Evolutionary conservation across 2,797 vertebrate species (phyloP).

Genomic region (Odontamblyopus lacepedii): DNA sequence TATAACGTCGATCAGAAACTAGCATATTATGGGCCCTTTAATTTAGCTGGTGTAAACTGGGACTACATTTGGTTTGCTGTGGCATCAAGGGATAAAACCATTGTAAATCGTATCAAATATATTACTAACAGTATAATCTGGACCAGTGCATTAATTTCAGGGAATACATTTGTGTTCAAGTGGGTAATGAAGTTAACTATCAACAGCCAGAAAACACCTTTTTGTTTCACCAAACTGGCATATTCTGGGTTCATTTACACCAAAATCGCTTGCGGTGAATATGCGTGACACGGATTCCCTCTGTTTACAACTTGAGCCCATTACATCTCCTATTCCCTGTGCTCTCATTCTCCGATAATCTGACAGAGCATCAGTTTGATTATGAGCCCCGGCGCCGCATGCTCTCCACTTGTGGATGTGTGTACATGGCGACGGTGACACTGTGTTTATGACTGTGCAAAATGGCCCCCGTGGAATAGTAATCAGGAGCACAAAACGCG

Average conservation of each 20-base stretch:
- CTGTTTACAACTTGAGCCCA: conserved; percentile 48
- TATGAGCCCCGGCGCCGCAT: conserved; percentile 32
- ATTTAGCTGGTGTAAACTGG: background rate
- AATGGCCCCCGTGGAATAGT: conserved; percentile 55
- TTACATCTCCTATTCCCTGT: conserved; percentile 41
- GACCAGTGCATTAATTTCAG: background rate
- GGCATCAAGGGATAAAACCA: background rate
- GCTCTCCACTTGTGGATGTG: conserved; percentile 11
- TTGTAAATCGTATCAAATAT: too few species aligned
- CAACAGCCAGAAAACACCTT: background rate
- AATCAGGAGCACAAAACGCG: conserved; percentile 66
- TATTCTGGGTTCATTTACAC: conserved; percentile 27
- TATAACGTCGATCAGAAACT: too few species aligned
- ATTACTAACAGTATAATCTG: too few species aligned
- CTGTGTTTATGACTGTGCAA: conserved; percentile 27
- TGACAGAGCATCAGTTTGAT: conserved; percentile 57
- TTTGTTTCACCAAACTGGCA: conserved; percentile 17
- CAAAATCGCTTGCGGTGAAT: conserved; percentile 35
- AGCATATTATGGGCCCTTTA: too few species aligned
- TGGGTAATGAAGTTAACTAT: background rate
- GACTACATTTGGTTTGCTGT: background rate
- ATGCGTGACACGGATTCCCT: conserved; percentile 36
- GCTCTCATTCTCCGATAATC: conserved; percentile 52
- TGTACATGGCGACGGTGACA: conserved; percentile 14
- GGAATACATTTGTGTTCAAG: background rate